phyloP scores from a whole-genome alignment of 2,888 invertebrate species.

The Tetranychus piercei region DNA sequence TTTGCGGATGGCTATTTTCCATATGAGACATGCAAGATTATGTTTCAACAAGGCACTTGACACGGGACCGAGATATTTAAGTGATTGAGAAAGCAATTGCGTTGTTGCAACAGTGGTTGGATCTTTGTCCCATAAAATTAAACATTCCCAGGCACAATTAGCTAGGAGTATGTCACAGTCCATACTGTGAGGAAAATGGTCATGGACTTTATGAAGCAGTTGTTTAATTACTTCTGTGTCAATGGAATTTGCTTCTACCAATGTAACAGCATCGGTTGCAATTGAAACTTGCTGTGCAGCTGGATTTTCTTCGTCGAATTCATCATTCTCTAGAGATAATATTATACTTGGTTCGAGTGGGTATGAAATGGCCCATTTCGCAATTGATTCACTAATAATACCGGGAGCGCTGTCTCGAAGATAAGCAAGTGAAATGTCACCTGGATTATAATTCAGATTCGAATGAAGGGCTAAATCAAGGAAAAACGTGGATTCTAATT shows the following conservation, averaged over 20 bases:
- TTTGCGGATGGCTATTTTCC: slow-evolving; percentile 71
- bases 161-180: slow-evolving; percentile 56
- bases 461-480: slow-evolving; percentile 46
- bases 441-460: background rate
- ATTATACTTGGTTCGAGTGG: slow-evolving; percentile 43
- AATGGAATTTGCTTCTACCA: slow-evolving; percentile 3
- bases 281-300: background rate
- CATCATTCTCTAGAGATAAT: slow-evolving; percentile 24
- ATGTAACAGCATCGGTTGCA: background rate
- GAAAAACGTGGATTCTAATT: slow-evolving; percentile 68
- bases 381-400: slow-evolving; percentile 68
- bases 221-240: slow-evolving; percentile 26
- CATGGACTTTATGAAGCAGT: slow-evolving; percentile 27
- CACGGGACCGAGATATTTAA: slow-evolving; percentile 17
- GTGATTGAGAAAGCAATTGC: background rate
- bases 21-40: slow-evolving; percentile 54
- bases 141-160: slow-evolving; percentile 80
- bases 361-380: slow-evolving; percentile 60
- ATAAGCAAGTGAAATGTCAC: slow-evolving; percentile 32
- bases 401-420: slow-evolving; percentile 42
- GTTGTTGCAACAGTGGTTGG: background rate
- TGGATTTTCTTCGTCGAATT: slow-evolving; percentile 15
- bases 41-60: slow-evolving; percentile 18
- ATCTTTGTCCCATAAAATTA: slow-evolving; percentile 59
- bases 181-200: slow-evolving; percentile 70